phyloP scores from a whole-genome alignment of 2,888 invertebrate genomes.

The Caenorhabditis sp. region DNA sequence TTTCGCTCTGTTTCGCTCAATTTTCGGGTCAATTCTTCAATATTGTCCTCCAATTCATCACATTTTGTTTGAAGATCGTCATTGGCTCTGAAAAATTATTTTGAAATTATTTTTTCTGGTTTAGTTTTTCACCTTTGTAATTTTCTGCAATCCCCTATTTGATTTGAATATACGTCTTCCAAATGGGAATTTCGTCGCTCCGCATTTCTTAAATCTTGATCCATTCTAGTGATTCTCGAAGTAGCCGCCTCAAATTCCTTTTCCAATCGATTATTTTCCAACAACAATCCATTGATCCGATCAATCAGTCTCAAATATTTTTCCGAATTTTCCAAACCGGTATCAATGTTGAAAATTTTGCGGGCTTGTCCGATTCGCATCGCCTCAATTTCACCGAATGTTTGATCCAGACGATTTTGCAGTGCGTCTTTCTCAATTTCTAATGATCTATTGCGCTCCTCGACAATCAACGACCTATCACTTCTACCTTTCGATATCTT shows the following conservation, averaged over 20 bases:
- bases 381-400: conserved; percentile 38
- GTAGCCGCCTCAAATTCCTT: conserved; percentile 38
- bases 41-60: background rate
- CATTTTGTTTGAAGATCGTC: background rate
- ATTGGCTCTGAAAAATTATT: conserved; percentile 1
- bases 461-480: conserved; percentile 33
- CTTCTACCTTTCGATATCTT: conserved; percentile 29
- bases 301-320: conserved; percentile 27
- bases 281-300: conserved; percentile 19
- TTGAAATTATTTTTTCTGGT: background rate
- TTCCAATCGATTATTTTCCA: conserved; percentile 30
- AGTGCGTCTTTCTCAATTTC: too few relatives aligned
- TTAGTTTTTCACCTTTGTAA: conserved; percentile 11
- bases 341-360: conserved; percentile 20
- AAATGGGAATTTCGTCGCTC: conserved; percentile 25
- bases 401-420: conserved; percentile 18
- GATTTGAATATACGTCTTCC: conserved; percentile 29
- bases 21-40: conserved; percentile 11
- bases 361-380: conserved; percentile 30
- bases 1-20: conserved; percentile 2
- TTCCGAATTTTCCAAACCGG: conserved; percentile 9
- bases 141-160: background rate
- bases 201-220: conserved; percentile 16
- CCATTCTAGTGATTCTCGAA: conserved; percentile 28
- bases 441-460: conserved; percentile 11